Evolutionary conservation across 2,797 vertebrate species (phyloP).

Genomic region (Discoglossus pictus): DNA sequence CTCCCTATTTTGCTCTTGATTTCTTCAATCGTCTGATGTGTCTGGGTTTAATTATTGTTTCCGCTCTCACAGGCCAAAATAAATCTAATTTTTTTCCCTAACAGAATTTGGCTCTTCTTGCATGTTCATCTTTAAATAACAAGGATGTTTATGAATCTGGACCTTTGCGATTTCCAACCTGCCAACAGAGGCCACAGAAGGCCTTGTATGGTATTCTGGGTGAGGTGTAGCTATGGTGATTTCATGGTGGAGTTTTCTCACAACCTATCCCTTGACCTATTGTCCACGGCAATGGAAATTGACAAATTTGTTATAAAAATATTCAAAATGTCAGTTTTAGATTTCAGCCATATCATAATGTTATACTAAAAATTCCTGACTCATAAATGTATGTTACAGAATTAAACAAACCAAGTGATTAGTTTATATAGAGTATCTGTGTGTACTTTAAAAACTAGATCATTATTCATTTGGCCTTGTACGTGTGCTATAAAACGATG

Average conservation of each 20-base stretch:
- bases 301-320: constrained; percentile 22
- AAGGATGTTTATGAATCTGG: constrained; percentile 40
- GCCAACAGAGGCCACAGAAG: constrained; percentile 35
- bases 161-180: constrained; percentile 32
- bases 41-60: constrained; percentile 50
- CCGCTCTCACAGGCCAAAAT: constrained; percentile 33
- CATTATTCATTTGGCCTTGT: neutral
- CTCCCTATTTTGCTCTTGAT: constrained; percentile 31
- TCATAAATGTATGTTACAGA: no score
- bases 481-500: no score
- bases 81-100: constrained; percentile 41
- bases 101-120: constrained; percentile 46
- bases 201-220: constrained; percentile 48
- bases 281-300: constrained; percentile 29
- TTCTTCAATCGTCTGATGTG: constrained; percentile 7
- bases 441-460: no score
- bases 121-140: constrained; percentile 43
- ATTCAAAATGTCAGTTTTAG: neutral
- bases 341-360: neutral
- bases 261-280: constrained; percentile 45
- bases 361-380: neutral
- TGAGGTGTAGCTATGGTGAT: constrained; percentile 39
- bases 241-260: constrained; percentile 39
- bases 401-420: no score
- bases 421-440: no score